Percentiles rank a stretch among this genome's conserved stretches.
These are phyloP conservation scores for Empidonax traillii DNA, from an alignment of 2,113 vertebrate species.

Conservation along the genomic window DNA sequence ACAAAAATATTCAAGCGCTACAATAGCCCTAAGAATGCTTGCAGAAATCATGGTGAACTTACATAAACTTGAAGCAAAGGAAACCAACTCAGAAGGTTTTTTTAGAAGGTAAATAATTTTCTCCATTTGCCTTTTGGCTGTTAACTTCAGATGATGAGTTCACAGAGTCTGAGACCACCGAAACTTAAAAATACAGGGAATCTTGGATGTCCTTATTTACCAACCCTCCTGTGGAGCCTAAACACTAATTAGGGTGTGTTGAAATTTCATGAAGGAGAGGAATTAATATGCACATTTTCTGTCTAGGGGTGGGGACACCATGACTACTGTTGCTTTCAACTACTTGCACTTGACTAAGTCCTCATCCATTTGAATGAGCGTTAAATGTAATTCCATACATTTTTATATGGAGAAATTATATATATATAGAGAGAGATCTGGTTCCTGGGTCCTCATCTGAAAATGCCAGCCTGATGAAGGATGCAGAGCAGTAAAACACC, in stretches of 20 bases:
- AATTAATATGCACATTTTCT: neutral
- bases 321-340: neutral
- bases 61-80: neutral
- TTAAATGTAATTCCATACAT: neutral
- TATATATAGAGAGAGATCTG: neutral
- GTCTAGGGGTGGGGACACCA: neutral
- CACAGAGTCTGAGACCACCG: neutral
- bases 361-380: neutral
- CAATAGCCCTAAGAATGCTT: neutral
- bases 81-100: neutral
- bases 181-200: neutral
- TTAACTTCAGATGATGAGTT: neutral
- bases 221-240: neutral
- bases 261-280: neutral
- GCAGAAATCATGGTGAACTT: neutral
- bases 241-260: neutral
- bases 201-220: neutral
- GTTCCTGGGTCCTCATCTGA: neutral
- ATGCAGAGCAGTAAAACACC: neutral
- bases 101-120: neutral
- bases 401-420: neutral
- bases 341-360: neutral
- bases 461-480: neutral
- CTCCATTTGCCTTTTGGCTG: neutral
- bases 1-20: neutral